These are phyloP conservation scores for Dendrolimus kikuchii DNA, from an alignment of 1,140 invertebrate genomes.

Conservation along the genomic window DNA sequence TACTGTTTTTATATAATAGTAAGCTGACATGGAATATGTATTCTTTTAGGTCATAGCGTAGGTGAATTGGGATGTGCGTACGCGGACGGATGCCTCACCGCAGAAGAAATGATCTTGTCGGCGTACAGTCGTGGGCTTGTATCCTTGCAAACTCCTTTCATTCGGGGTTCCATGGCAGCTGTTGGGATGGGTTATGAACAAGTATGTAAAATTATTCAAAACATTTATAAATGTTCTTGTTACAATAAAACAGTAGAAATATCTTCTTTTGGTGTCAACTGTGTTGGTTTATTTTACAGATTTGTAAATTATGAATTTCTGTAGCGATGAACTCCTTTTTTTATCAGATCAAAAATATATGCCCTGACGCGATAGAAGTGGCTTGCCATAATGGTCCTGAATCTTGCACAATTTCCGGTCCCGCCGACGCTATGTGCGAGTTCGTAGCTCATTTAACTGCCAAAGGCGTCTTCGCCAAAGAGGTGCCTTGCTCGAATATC, in stretches of 20 bases:
- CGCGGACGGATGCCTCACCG: slow-evolving; percentile 82
- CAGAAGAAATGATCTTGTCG: slow-evolving; percentile 84
- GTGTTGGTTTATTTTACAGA: too few species aligned
- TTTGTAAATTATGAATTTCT: too few species aligned
- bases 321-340: not conserved
- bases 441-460: slow-evolving; percentile 76
- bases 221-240: too few species aligned
- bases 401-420: slow-evolving; percentile 84
- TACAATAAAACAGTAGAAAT: too few species aligned
- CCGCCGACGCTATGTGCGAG: slow-evolving; percentile 72
- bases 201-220: slow-evolving; percentile 24
- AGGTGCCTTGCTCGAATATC: slow-evolving; percentile 79
- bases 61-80: slow-evolving; percentile 89
- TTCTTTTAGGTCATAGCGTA: slow-evolving; percentile 78
- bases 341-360: slow-evolving; percentile 58
- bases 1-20: not conserved
- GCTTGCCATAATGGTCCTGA: slow-evolving; percentile 84
- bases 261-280: too few species aligned
- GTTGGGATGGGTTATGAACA: slow-evolving; percentile 70
- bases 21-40: not conserved
- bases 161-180: slow-evolving; percentile 21
- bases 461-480: slow-evolving; percentile 80
- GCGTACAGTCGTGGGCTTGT: slow-evolving; percentile 47
- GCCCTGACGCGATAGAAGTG: slow-evolving; percentile 76
- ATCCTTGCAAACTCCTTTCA: slow-evolving; percentile 20